A percentile compares a stretch with the other conserved stretches of the same genome.
Evolutionary conservation across 1,140 invertebrate species (phyloP).

Genomic region (Eulimnadia texana): DNA sequence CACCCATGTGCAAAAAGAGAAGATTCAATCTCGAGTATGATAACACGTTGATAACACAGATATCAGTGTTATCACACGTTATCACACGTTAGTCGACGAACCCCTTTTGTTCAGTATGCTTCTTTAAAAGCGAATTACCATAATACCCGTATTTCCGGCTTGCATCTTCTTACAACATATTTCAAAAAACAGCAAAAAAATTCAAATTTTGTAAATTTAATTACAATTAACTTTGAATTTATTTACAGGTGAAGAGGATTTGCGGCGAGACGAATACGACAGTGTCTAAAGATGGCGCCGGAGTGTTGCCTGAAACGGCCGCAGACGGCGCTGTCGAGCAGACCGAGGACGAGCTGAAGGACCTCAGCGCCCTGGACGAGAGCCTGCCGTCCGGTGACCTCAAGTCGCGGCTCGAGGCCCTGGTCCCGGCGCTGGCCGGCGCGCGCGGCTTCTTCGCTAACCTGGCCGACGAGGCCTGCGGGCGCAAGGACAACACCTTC

Average conservation of each 20-base stretch:
- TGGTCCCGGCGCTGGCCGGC: slow-evolving; percentile 44
- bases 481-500: slow-evolving; percentile 37
- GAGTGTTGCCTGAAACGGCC: not conserved
- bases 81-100: too few relatives aligned
- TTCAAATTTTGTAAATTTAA: not conserved
- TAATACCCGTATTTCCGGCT: too few relatives aligned
- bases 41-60: too few relatives aligned
- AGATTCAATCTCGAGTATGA: too few relatives aligned
- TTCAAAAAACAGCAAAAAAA: not conserved
- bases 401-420: slow-evolving; percentile 42
- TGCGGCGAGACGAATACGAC: slow-evolving; percentile 1
- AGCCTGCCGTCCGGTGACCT: slow-evolving; percentile 20
- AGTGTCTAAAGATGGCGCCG: not conserved
- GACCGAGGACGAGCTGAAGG: slow-evolving; percentile 5
- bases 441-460: slow-evolving; percentile 53
- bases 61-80: too few relatives aligned
- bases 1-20: too few relatives aligned
- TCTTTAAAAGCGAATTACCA: too few relatives aligned
- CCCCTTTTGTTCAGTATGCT: too few relatives aligned
- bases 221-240: not conserved
- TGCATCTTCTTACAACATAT: not conserved
- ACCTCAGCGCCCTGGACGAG: slow-evolving; percentile 10
- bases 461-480: slow-evolving; percentile 49
- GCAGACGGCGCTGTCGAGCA: slow-evolving; percentile 4
- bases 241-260: slow-evolving; percentile 3